Evolutionary conservation across 2,113 vertebrate species (phyloP).

Genomic region (Phaethon lepturus): DNA sequence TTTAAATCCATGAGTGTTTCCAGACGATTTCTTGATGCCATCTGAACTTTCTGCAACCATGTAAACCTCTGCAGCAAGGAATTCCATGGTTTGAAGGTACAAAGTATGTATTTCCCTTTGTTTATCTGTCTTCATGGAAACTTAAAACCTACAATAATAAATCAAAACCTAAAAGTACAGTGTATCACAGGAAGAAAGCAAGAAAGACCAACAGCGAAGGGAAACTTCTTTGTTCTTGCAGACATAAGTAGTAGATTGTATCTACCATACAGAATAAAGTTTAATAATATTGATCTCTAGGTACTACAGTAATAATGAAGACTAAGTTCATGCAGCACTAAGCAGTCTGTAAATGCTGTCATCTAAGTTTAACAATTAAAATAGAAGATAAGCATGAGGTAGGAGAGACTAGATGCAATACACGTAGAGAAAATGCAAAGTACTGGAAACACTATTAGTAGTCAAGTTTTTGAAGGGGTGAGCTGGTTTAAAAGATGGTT

Average conservation of each 20-base stretch:
- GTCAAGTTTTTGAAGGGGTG: neutral
- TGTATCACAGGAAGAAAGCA: neutral
- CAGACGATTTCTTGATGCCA: neutral
- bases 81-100: neutral
- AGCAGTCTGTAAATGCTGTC: neutral
- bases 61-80: neutral
- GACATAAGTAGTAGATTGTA: neutral
- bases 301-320: neutral
- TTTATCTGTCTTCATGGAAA: neutral
- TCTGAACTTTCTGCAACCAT: neutral
- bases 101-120: accelerated
- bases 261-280: neutral
- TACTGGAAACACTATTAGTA: neutral
- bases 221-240: neutral
- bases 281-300: neutral
- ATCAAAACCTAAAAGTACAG: accelerated
- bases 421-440: neutral
- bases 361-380: neutral
- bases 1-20: neutral
- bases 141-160: neutral
- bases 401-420: neutral
- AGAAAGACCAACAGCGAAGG: neutral
- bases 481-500: neutral
- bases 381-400: neutral
- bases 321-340: neutral